phyloP scores from a whole-genome alignment of 2,797 vertebrate genomes.

The Gymnopithys bicolor region DNA sequence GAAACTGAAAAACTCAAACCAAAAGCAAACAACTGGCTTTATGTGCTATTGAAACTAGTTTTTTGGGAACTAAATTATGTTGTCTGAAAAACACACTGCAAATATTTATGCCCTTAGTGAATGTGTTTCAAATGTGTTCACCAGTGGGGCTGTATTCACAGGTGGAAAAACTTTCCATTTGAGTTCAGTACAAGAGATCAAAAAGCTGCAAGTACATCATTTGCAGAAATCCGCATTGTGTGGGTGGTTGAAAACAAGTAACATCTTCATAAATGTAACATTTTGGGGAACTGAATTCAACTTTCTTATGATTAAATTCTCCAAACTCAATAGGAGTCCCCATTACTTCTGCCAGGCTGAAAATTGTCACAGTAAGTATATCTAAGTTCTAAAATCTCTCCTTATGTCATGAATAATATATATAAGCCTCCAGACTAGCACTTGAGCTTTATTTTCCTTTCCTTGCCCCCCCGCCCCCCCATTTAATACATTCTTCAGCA shows the following conservation, averaged over 20 bases:
- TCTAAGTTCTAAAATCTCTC: not conserved
- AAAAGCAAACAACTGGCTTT: not conserved
- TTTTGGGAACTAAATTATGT: not conserved
- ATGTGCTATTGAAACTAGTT: not conserved
- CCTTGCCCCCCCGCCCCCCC: accelerated
- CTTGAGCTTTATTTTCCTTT: not conserved
- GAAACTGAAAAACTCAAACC: not conserved
- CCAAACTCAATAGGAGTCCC: not conserved
- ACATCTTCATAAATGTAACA: not conserved
- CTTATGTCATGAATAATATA: not conserved
- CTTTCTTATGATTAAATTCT: not conserved
- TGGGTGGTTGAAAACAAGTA: not conserved
- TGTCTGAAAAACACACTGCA: not conserved
- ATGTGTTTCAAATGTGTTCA: not conserved
- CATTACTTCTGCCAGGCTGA: not conserved
- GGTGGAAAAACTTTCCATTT: not conserved
- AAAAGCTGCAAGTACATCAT: not conserved
- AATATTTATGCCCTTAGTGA: not conserved
- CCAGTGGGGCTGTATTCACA: not conserved
- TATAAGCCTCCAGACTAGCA: not conserved
- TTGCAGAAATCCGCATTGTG: not conserved
- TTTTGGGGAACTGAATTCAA: not conserved
- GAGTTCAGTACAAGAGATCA: not conserved
- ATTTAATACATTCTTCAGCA: not conserved
- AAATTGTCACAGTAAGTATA: not conserved